Percentiles rank a stretch among this genome's conserved stretches.
Conservation (phyloP, 1,140 invertebrate species). For the Streblospio benedicti region DNA sequence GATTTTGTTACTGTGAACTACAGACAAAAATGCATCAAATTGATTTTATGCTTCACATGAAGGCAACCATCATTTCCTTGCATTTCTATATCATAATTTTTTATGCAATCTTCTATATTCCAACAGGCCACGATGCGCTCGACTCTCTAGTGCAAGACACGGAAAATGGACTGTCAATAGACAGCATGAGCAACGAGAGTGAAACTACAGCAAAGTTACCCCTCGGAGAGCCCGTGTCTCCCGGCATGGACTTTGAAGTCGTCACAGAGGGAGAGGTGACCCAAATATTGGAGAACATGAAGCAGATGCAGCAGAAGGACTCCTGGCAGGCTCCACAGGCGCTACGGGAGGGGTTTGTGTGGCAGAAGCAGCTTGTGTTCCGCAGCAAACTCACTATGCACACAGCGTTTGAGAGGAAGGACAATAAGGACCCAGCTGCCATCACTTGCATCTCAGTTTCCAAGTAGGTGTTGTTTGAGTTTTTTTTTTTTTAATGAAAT, state of each 20-base stretch:
- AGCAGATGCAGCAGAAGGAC: slow-evolving; percentile 25
- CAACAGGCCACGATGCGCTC: no score
- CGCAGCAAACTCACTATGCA: slow-evolving; percentile 97
- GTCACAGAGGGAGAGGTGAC: slow-evolving; percentile 43
- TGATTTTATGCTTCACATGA: no score
- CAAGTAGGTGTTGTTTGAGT: slow-evolving; percentile 52
- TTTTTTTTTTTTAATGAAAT: slow-evolving; percentile 3
- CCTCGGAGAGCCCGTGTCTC: slow-evolving; percentile 20
- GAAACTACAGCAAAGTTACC: slow-evolving; percentile 11
- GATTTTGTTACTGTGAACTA: no score
- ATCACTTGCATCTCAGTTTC: slow-evolving; percentile 87
- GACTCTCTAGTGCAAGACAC: no score
- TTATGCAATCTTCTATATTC: no score
- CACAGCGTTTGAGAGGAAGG: slow-evolving; percentile 91
- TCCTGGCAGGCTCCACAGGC: slow-evolving; percentile 13
- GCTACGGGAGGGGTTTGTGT: slow-evolving; percentile 60
- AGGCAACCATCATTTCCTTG: no score
- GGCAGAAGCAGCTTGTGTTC: slow-evolving; percentile 86
- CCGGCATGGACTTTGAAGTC: slow-evolving; percentile 68
- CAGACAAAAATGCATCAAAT: no score
- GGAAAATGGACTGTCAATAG: no score
- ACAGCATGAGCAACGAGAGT: slow-evolving; percentile 14
- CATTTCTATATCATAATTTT: no score
- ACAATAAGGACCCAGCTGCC: slow-evolving; percentile 92
- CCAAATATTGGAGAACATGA: slow-evolving; percentile 28